These are phyloP conservation scores for Serranus cabrilla DNA, from an alignment of 2,797 vertebrate genomes.

Conservation along the genomic window DNA sequence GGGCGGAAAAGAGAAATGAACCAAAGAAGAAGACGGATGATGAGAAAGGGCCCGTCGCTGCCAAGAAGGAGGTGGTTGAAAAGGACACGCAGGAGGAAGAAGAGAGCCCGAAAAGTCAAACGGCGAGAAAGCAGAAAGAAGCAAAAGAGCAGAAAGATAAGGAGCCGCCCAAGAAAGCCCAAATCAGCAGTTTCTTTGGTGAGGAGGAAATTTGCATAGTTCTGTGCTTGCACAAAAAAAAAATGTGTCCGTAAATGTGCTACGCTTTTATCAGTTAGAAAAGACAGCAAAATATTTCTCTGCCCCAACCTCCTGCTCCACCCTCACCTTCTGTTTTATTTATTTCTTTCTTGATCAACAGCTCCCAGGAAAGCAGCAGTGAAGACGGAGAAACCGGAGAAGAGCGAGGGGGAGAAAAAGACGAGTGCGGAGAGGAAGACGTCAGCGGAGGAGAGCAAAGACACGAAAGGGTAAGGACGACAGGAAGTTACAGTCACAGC, in stretches of 20 bases:
- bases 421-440: constrained; percentile 53
- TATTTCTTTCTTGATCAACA: constrained; percentile 48
- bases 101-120: constrained; percentile 69
- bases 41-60: constrained; percentile 43
- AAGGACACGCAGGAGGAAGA: constrained; percentile 51
- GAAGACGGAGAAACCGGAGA: constrained; percentile 80
- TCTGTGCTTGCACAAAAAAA: constrained; percentile 60
- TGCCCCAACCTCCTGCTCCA: constrained; percentile 22
- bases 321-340: constrained; percentile 25
- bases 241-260: constrained; percentile 53
- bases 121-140: constrained; percentile 56
- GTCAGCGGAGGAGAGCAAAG: constrained; percentile 67
- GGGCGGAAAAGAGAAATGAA: constrained; percentile 57
- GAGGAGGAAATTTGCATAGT: constrained; percentile 74
- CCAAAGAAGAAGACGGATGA: constrained; percentile 58
- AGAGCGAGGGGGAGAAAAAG: constrained; percentile 63
- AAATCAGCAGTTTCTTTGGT: constrained; percentile 92
- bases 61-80: constrained; percentile 49
- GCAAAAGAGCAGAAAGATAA: constrained; percentile 74
- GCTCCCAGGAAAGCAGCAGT: constrained; percentile 86
- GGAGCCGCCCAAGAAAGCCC: constrained; percentile 74
- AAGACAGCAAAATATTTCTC: constrained; percentile 43
- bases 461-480: constrained; percentile 56
- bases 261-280: constrained; percentile 58
- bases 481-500: background rate